Evolutionary conservation across 2,113 vertebrate species (phyloP).

Genomic region (Suncus etruscus): DNA sequence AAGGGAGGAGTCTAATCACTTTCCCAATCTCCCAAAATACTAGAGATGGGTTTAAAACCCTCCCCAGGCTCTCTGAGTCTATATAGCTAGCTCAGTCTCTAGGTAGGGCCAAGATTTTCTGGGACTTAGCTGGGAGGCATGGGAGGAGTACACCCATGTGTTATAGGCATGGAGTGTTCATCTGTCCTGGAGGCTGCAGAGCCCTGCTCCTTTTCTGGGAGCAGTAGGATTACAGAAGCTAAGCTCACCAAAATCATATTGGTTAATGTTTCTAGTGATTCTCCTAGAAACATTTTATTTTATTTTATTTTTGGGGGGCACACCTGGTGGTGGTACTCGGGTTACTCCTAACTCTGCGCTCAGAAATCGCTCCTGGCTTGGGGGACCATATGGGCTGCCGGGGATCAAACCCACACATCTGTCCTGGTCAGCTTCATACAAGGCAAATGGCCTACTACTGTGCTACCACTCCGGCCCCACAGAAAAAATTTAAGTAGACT

Average conservation of each 20-base stretch:
- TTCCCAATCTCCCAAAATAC: slow-evolving; percentile 78
- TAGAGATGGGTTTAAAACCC: slow-evolving; percentile 53
- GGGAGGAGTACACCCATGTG: neutral
- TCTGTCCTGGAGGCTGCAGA: slow-evolving; percentile 64
- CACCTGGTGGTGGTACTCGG: too few relatives aligned
- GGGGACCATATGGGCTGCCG: too few relatives aligned
- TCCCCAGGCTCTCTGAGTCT: slow-evolving; percentile 76
- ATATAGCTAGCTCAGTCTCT: slow-evolving; percentile 58
- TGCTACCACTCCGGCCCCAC: too few relatives aligned
- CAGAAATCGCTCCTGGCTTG: too few relatives aligned
- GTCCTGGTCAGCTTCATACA: too few relatives aligned
- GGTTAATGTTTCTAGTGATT: slow-evolving; percentile 63
- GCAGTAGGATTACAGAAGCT: slow-evolving; percentile 78
- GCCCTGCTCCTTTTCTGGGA: slow-evolving; percentile 73
- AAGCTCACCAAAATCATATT: slow-evolving; percentile 77
- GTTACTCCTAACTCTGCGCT: too few relatives aligned
- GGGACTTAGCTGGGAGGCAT: slow-evolving; percentile 54
- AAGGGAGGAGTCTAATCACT: slow-evolving; percentile 36
- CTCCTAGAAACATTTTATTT: slow-evolving; percentile 65
- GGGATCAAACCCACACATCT: too few relatives aligned
- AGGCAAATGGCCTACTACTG: too few relatives aligned
- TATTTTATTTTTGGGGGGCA: too few relatives aligned
- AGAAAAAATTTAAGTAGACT: slow-evolving; percentile 56
- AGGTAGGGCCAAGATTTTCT: slow-evolving; percentile 46
- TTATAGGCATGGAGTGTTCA: slow-evolving; percentile 77